These are phyloP conservation scores for Saxidomus purpurata DNA, from an alignment of 1,140 invertebrate genomes.

Conservation along the genomic window DNA sequence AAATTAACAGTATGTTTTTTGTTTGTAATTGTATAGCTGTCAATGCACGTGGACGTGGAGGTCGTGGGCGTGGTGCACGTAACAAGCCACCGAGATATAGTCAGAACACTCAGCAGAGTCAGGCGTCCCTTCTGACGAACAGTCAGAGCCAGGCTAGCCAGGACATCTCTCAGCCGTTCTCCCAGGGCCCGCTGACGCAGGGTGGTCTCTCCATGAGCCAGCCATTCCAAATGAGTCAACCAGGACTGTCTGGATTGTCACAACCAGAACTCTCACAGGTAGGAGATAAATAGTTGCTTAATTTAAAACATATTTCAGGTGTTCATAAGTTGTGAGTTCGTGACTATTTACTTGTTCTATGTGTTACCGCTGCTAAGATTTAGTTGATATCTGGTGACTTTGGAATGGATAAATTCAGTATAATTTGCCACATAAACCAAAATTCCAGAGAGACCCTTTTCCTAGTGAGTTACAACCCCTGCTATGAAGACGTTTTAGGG, in stretches of 20 bases:
- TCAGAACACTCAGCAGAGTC: slow-evolving; percentile 77
- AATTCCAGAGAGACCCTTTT: no score
- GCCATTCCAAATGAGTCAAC: slow-evolving; percentile 87
- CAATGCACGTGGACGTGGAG: slow-evolving; percentile 46
- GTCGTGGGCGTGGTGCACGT: slow-evolving; percentile 67
- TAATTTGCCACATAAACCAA: no score
- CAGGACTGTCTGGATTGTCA: slow-evolving; percentile 87
- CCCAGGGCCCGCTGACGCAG: slow-evolving; percentile 88
- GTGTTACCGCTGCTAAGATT: no score
- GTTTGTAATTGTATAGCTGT: neutral
- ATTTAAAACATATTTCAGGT: no score
- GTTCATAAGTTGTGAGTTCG: no score
- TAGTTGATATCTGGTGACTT: no score
- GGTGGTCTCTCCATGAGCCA: slow-evolving; percentile 87
- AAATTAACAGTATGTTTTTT: no score
- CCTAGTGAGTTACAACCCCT: no score
- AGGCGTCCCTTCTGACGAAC: slow-evolving; percentile 81
- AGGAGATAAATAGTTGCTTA: neutral
- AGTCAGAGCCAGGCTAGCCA: slow-evolving; percentile 76
- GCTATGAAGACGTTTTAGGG: no score
- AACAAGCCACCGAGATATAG: slow-evolving; percentile 84
- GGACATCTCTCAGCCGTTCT: slow-evolving; percentile 85
- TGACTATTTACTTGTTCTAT: no score
- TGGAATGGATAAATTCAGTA: no score
- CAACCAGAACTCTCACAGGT: slow-evolving; percentile 88